Evolutionary conservation across 2,888 invertebrate species (phyloP).

Genomic region (Stenotaenia linearis): DNA sequence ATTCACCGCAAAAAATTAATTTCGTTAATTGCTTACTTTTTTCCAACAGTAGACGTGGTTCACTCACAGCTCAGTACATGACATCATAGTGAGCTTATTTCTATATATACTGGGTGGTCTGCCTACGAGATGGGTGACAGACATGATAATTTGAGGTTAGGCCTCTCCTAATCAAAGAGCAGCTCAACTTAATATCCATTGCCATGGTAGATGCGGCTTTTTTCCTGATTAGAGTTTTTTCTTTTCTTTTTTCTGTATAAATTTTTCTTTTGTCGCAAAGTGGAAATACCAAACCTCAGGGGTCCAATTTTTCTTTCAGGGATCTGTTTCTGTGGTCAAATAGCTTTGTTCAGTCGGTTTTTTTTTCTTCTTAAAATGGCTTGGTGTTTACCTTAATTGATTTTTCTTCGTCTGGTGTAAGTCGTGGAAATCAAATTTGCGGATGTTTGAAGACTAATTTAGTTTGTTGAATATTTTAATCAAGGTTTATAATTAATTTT

Average conservation of each 20-base stretch:
- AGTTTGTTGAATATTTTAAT: conserved; percentile 4
- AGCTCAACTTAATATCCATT: conserved; percentile 15
- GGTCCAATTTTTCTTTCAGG: neutral
- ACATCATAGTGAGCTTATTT: conserved; percentile 7
- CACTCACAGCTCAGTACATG: neutral
- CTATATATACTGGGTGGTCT: conserved; percentile 1
- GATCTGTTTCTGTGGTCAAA: neutral
- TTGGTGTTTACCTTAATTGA: neutral
- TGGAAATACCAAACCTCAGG: neutral
- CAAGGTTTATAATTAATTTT: neutral
- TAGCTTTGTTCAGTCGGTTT: neutral
- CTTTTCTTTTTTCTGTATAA: neutral
- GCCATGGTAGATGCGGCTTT: conserved; percentile 6
- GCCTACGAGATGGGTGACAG: neutral
- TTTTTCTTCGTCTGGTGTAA: neutral
- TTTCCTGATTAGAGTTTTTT: conserved; percentile 8
- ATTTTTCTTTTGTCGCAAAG: neutral
- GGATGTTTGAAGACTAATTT: neutral
- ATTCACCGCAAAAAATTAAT: neutral
- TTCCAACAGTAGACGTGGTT: neutral
- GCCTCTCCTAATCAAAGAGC: conserved; percentile 23
- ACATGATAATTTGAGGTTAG: conserved; percentile 26
- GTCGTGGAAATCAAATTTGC: neutral
- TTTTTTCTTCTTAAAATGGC: neutral
- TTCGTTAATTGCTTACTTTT: neutral